Evolutionary conservation across 2,797 vertebrate species (phyloP), one percentile per base, ranked within the genome.

Genomic region (Protonibea diacanthus): DNA sequence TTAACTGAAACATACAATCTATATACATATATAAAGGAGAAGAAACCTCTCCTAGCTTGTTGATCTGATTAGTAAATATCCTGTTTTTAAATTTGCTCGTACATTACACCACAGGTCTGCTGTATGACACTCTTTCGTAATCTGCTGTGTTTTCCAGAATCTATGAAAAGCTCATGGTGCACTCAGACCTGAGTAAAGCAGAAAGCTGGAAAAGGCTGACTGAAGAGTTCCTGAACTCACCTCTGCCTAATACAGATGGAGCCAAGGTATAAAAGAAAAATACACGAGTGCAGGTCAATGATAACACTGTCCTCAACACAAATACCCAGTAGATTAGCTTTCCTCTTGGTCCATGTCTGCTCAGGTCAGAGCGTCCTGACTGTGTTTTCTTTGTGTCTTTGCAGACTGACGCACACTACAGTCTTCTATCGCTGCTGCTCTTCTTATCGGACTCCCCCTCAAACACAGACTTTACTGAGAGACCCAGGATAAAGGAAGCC

Each of bases 181-280:
- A 99, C 90, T 99, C 98, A 27, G 98, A 99, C 84, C 88, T 98
- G 75, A 93, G 90, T 87, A 99, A 98, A 95, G 98, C 98, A 65
- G 96, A 95, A 83, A 99, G 97, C 83, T 99, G 98, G 98, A 96
- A 89, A 85, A 96, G 94, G 65, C 89, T 99, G 84, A 99, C 97
- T 33, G 94, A 97, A 9, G 96, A 97, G 80, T 99, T 99, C 91
- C 93, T 99, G 68, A 96, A 94, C 80, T 96, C 95, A 0, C 94
- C 97, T 0, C 95, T 99, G 61, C 95, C 96, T 0, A 95, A 92
- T 65, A 91, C 93, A 63, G 96, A 97, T 77, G 96, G 94, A 91
- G 83, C 90, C 58, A 97, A 97, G 96, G 98, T 99, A 91, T 4
- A 38, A 9, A 38, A 38, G 11, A 2, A 7, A 18, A 6, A 9